Conservation (phyloP, 1,140 invertebrate species). For the Aradophagus sp. region DNA sequence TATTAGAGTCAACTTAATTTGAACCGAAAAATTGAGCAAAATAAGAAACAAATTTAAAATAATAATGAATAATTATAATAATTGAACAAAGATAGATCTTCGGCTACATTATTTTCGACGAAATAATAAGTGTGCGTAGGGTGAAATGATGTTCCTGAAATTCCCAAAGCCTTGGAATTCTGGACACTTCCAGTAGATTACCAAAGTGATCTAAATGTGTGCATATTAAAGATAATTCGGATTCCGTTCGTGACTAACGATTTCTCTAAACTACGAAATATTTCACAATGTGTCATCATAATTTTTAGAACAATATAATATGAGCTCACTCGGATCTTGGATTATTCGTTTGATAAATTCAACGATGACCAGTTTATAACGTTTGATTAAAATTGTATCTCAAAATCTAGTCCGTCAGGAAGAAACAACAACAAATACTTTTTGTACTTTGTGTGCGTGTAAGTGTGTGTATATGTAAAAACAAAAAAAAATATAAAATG, state of each 20-base stretch:
- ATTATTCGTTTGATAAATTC: slow-evolving; percentile 6
- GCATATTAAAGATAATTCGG: slow-evolving; percentile 40
- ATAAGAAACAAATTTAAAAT: too few species aligned
- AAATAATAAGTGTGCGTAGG: slow-evolving; percentile 40
- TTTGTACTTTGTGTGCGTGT: slow-evolving; percentile 49
- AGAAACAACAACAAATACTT: slow-evolving; percentile 20
- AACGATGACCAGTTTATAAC: slow-evolving; percentile 23
- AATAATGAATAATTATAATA: too few species aligned
- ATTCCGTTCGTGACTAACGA: slow-evolving; percentile 33
- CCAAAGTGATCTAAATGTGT: slow-evolving; percentile 48
- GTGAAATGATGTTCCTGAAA: slow-evolving; percentile 33
- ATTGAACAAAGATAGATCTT: slow-evolving; percentile 17
- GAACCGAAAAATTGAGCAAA: too few species aligned
- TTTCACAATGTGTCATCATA: slow-evolving; percentile 23
- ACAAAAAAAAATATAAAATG: too few species aligned
- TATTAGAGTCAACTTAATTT: slow-evolving; percentile 26
- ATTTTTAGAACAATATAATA: not conserved
- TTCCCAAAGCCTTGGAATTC: slow-evolving; percentile 33
- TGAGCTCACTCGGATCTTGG: slow-evolving; percentile 1
- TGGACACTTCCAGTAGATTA: slow-evolving; percentile 35
- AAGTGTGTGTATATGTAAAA: slow-evolving; percentile 40
- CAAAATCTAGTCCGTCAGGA: slow-evolving; percentile 24
- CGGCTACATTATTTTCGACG: slow-evolving; percentile 38
- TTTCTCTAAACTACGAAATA: slow-evolving; percentile 39
- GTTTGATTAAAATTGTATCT: slow-evolving; percentile 32